phyloP scores from a whole-genome alignment of 2,113 vertebrate species.

The Lonchura striata region DNA sequence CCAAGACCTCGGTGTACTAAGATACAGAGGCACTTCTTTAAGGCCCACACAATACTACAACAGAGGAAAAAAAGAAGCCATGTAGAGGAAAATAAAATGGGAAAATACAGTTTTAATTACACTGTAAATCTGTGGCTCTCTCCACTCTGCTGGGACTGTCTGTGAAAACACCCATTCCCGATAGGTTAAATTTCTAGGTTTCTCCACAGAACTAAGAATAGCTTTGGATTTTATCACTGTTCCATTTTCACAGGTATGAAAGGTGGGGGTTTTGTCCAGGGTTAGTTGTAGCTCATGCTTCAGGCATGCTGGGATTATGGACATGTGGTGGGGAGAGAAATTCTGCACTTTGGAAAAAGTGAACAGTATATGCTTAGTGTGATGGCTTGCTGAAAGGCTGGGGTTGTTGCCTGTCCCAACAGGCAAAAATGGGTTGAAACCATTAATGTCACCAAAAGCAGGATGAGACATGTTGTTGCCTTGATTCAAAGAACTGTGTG shows the following conservation, averaged over 20 bases:
- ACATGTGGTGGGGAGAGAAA: background rate
- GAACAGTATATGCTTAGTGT: background rate
- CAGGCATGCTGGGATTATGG: background rate
- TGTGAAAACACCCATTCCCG: conserved; percentile 13
- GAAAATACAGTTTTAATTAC: conserved; percentile 38
- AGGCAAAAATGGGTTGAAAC: background rate
- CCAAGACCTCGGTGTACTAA: conserved; percentile 46
- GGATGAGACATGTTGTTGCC: background rate
- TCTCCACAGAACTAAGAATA: background rate
- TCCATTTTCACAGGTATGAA: background rate
- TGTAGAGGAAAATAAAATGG: background rate
- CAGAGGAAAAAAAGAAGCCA: background rate
- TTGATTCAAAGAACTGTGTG: background rate
- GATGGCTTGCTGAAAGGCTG: background rate
- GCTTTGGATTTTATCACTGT: background rate
- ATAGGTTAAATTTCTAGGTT: background rate
- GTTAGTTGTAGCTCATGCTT: background rate
- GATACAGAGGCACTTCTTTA: conserved; percentile 28
- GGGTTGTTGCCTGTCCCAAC: background rate
- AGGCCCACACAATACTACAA: conserved; percentile 7
- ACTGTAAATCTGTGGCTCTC: conserved; percentile 21
- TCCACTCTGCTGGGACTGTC: background rate
- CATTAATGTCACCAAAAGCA: background rate
- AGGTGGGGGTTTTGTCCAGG: background rate
- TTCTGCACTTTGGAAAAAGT: background rate